Conservation (phyloP, 2,888 invertebrate genomes). For the Laspeyria flexula region DNA sequence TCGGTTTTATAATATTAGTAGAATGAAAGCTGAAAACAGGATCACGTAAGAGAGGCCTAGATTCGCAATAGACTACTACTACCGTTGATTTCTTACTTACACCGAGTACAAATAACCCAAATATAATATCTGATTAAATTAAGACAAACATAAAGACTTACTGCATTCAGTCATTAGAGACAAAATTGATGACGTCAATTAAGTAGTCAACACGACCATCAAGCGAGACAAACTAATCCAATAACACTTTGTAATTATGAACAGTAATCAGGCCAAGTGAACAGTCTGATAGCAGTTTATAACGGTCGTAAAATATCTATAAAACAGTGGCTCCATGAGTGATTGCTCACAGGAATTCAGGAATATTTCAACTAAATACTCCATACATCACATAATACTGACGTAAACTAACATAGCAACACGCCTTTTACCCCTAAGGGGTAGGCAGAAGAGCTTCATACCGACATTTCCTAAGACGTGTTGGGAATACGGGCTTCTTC, state of each 20-base stretch:
- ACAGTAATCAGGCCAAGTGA: slow-evolving; percentile 50
- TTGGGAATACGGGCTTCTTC: too few relatives aligned
- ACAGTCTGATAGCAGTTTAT: slow-evolving; percentile 58
- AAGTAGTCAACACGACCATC: not conserved
- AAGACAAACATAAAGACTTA: not conserved
- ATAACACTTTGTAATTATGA: slow-evolving; percentile 44
- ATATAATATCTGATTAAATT: too few relatives aligned
- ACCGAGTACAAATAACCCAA: too few relatives aligned
- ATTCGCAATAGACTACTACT: too few relatives aligned
- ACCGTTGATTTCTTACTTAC: too few relatives aligned
- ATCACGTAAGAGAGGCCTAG: too few relatives aligned
- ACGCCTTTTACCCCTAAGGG: too few relatives aligned
- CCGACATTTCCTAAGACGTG: too few relatives aligned
- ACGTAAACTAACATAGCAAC: too few relatives aligned
- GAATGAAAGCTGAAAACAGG: too few relatives aligned
- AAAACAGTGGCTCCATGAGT: slow-evolving; percentile 61
- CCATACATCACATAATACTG: not conserved
- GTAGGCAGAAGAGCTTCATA: too few relatives aligned
- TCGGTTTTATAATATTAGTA: too few relatives aligned
- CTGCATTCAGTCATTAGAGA: not conserved
- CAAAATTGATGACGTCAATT: not conserved
- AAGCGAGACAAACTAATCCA: slow-evolving; percentile 11
- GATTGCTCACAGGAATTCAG: slow-evolving; percentile 55
- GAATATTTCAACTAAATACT: not conserved
- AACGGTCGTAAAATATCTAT: slow-evolving; percentile 58